Evolutionary conservation across 1,140 invertebrate species (phyloP), one percentile per base, ranked within the genome.

Genomic region (Scaptomyza hsui): DNA sequence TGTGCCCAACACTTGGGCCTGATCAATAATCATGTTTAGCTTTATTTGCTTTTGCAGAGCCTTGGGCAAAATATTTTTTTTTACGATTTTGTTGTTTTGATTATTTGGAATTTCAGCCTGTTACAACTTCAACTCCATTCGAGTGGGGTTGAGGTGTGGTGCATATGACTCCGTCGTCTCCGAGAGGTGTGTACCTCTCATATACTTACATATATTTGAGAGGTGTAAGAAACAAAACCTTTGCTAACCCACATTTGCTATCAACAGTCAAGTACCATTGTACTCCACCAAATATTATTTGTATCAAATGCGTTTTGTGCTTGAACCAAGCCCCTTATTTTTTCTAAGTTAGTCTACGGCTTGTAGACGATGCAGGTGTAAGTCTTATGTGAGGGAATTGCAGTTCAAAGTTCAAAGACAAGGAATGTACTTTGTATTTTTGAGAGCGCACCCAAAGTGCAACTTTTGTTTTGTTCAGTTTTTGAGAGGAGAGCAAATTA

Each of bases 11-110:
- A 71, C 72, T 74, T 70, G 69, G 67, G 67, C 35, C 37, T 64
- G 70, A 72, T 72, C 70, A 72, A 68, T 68, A 72, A 74, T 64
- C 52, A 63, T 63, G 56, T 70, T 70, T 59, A 53, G 61, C 52
- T 71, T 57, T 71, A 65, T 71, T 71, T 71, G 61, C 61, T 45
- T 64, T 71, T 63, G 26, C 51, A 41, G 49, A 12, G 51, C 68
- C 60, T 24, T 39, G 35, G 45, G 49, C 51, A 19, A 21, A 26
- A 24, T 19, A 51, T 44, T n/a, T 29, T 21, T 21, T 55, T 57
- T 55, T 57, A 21, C 35, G 65, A 69, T 69, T 52, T 61, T 45
- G 44, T 32, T 45, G 29, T 21, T 45, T 41, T 37, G 68, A 71
- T 71, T 71, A 52, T 49, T 45, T 63, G 39, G 48, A 26, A 32